Conservation (phyloP, 2,797 vertebrate genomes). For the Sebastes kiyomatsui region DNA sequence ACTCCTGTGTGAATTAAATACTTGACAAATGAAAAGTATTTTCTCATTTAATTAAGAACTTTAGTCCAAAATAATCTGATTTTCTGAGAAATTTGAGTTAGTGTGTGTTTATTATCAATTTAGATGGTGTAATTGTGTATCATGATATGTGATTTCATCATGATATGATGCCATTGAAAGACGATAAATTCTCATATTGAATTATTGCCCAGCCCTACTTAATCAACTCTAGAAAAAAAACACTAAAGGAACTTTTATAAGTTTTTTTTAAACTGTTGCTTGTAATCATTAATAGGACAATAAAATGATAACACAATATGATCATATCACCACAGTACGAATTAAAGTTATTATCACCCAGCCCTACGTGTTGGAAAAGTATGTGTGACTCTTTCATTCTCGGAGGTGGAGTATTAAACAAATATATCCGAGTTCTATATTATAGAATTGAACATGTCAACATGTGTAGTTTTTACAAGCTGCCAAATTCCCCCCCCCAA, state of each 20-base stretch:
- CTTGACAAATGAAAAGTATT: no score
- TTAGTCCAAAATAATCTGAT: no score
- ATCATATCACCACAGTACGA: background rate
- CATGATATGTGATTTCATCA: no score
- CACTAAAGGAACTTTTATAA: fast-evolving
- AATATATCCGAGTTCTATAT: background rate
- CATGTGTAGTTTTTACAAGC: background rate
- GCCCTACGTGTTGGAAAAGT: background rate
- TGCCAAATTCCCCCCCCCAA: background rate
- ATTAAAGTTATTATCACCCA: background rate
- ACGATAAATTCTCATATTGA: fast-evolving
- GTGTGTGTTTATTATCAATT: no score
- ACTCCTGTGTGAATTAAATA: no score
- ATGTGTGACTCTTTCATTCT: background rate
- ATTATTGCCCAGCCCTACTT: fast-evolving
- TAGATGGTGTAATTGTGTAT: no score
- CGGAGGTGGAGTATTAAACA: background rate
- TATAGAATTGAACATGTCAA: constrained; percentile 1
- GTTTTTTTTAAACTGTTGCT: background rate
- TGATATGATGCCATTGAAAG: no score
- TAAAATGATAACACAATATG: background rate
- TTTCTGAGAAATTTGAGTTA: no score
- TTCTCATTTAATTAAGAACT: no score
- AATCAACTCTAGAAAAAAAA: background rate
- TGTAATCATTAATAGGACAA: background rate